A percentile compares a stretch with the other conserved stretches of the same genome.
Evolutionary conservation across 2,113 vertebrate genomes (phyloP).

Genomic region (Syrmaticus mikado): DNA sequence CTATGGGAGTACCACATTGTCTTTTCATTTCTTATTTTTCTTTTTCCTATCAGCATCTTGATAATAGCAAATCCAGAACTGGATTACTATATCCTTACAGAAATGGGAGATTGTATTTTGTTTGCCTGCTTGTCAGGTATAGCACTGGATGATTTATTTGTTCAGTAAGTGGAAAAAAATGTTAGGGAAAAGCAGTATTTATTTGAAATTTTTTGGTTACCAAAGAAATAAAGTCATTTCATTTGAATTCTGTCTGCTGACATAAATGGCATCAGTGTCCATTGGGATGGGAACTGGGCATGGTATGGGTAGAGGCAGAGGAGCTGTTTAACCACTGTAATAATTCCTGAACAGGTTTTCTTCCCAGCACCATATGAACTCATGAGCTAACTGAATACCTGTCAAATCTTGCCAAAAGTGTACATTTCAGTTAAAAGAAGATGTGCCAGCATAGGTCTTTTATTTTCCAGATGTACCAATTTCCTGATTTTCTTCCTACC

Average conservation of each 20-base stretch:
- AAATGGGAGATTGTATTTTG: rapidly evolving
- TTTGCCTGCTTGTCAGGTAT: neutral
- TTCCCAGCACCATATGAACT: neutral
- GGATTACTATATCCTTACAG: neutral
- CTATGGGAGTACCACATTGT: rapidly evolving
- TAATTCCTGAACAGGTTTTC: neutral
- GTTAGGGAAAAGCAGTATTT: neutral
- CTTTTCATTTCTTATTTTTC: neutral
- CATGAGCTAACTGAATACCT: neutral
- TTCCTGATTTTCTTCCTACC: neutral
- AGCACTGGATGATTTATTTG: neutral
- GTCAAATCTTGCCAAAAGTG: neutral
- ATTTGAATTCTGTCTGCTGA: neutral
- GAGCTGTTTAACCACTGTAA: neutral
- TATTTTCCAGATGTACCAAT: neutral
- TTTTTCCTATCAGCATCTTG: neutral
- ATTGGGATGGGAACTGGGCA: neutral
- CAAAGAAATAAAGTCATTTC: neutral
- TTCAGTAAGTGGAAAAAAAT: neutral
- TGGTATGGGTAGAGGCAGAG: neutral
- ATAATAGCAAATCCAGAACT: neutral
- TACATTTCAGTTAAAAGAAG: neutral
- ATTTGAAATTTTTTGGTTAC: neutral
- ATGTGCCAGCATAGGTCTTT: neutral
- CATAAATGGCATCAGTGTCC: neutral